Evolutionary conservation across 2,113 vertebrate genomes (phyloP), one percentile per base, ranked within the genome.

Genomic region (Thalassarche chlororhynchos): DNA sequence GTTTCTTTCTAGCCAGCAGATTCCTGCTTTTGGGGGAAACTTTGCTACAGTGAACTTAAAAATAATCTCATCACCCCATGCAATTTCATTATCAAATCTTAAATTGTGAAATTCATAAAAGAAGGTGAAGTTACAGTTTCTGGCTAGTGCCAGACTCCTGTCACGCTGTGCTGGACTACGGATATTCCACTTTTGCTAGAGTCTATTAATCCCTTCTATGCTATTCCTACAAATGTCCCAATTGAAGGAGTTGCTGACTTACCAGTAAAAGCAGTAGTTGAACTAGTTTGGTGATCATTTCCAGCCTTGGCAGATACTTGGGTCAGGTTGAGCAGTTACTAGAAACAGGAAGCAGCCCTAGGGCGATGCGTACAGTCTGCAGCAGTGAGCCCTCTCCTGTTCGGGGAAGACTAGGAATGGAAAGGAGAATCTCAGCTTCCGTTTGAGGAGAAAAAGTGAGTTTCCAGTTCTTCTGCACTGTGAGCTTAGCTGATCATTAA

Each of bases 131-230:
- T 84, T 91, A 44, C 5, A 3, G 6, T 31, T 29, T 71, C 68
- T 77, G 12, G 5, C 25, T 70, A 19, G 46, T 77, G 71, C 77
- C 71, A 80, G 44, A 23, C 54, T 81, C 16, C 51, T 76, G 29
- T 51, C 25, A 20, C 0, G 0, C 25, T 29, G 8, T 31, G 70
- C 40, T 29, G 64, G 46, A 18, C 54, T 74, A 10, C 1, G 5
- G 44, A 24, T 47, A 51, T 14, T 32, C 17, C 16, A 20, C 34
- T 75, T 80, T 23, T 34, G 32, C 34, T 49, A 4, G 15, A 29
- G 51, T 60, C 21, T 52, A 6, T 61, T 66, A 46, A 29, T 66
- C 28, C 16, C 13, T 77, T 71, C 72, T 84, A 0, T 71, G 64
- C 31, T 77, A 8, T 70, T 92, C 15, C 42, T 58, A 5, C 19